A percentile compares a stretch with the other conserved stretches of the same genome.
These are phyloP conservation scores for Rhodeus uyekii DNA, from an alignment of 2,797 vertebrate species.

Conservation along the genomic window DNA sequence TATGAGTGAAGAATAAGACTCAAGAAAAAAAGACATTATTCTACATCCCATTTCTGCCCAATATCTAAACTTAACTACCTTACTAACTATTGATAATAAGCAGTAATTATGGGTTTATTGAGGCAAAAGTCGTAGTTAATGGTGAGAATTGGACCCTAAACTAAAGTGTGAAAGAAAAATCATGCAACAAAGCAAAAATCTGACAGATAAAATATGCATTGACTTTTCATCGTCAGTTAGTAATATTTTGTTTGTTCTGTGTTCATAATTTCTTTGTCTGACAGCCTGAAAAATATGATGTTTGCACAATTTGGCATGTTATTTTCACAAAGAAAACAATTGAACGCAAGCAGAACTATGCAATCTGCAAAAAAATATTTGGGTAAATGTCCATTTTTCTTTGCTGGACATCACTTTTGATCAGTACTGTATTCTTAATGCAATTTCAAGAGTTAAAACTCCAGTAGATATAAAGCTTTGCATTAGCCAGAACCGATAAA, in stretches of 20 bases:
- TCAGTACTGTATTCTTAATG: neutral
- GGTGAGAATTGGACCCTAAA: too few relatives aligned
- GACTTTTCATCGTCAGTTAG: neutral
- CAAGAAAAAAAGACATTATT: too few relatives aligned
- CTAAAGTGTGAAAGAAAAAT: too few relatives aligned
- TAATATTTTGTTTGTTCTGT: neutral
- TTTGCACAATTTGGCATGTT: neutral
- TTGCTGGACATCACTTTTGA: neutral
- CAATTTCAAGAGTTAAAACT: neutral
- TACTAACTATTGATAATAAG: too few relatives aligned
- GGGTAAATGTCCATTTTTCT: neutral
- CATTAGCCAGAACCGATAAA: neutral
- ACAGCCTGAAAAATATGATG: neutral
- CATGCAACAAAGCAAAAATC: too few relatives aligned
- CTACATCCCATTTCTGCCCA: too few relatives aligned
- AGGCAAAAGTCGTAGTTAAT: too few relatives aligned
- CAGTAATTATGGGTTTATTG: too few relatives aligned
- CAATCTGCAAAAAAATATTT: neutral
- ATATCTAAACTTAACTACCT: too few relatives aligned
- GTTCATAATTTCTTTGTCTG: neutral
- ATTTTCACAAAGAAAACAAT: neutral
- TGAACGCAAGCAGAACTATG: neutral
- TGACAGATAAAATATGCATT: too few relatives aligned
- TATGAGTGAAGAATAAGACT: neutral
- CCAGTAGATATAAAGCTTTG: too few relatives aligned